These are phyloP conservation scores for Lacanobia wlatinum DNA, from an alignment of 2,888 invertebrate genomes.

Conservation along the genomic window DNA sequence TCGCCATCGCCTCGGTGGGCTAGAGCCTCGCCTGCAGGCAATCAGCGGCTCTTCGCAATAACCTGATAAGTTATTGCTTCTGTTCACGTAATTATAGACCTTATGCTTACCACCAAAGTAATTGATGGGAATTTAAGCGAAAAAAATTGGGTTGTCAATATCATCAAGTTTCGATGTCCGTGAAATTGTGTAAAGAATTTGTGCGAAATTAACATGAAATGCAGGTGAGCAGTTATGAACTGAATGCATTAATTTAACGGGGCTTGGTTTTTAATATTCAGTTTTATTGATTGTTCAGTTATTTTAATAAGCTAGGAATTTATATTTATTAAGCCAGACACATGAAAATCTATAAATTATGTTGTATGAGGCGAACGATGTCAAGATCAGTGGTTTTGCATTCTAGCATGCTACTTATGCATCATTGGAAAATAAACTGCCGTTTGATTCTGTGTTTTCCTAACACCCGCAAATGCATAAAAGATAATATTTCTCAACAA, in stretches of 20 bases:
- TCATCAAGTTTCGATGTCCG: conserved; percentile 47
- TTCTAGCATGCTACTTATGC: neutral
- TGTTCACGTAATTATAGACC: conserved; percentile 63
- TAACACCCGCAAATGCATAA: conserved; percentile 1
- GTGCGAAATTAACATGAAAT: conserved; percentile 44
- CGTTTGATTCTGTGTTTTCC: neutral
- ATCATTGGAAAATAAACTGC: conserved; percentile 3
- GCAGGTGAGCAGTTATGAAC: conserved; percentile 13
- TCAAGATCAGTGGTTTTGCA: neutral
- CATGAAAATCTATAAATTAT: neutral
- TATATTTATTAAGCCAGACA: neutral
- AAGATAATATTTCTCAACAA: conserved; percentile 38
- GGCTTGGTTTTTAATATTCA: neutral
- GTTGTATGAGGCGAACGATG: neutral
- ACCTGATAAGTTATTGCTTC: conserved; percentile 64
- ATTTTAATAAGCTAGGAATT: neutral
- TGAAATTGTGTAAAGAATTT: conserved; percentile 56
- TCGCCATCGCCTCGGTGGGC: conserved; percentile 63
- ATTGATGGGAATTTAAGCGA: conserved; percentile 52
- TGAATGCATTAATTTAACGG: conserved; percentile 15
- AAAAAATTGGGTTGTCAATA: conserved; percentile 47
- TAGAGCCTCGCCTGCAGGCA: conserved; percentile 62
- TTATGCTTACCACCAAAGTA: conserved; percentile 43
- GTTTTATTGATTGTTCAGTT: conserved; percentile 17
- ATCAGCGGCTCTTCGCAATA: conserved; percentile 62